Conservation (phyloP, 2,797 vertebrate genomes). For the Schizopygopsis pylzovi region DNA sequence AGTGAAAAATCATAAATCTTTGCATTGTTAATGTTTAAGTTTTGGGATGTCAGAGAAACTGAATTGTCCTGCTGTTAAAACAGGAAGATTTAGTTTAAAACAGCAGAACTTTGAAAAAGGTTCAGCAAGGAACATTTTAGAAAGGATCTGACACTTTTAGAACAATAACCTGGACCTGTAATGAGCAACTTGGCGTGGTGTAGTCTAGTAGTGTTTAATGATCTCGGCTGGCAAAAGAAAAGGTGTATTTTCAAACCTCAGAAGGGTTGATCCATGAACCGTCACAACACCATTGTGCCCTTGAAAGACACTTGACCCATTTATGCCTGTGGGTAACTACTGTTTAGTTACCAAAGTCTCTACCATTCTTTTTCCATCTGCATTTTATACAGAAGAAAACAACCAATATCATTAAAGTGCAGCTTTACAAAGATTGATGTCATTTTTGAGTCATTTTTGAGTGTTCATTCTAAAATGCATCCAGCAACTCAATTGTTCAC, state of each 20-base stretch:
- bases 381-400: not conserved
- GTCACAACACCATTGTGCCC: not conserved
- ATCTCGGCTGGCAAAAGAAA: not conserved
- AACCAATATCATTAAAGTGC: not conserved
- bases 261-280: conserved; percentile 1
- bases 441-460: not conserved
- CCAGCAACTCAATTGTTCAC: not conserved
- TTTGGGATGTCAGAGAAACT: not conserved
- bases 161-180: not conserved
- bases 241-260: conserved; percentile 22
- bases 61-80: not conserved
- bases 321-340: not conserved
- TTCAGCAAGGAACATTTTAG: not conserved
- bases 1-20: not conserved
- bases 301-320: not conserved
- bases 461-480: not conserved
- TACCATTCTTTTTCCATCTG: not conserved
- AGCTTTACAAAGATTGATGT: not conserved
- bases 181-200: conserved; percentile 13
- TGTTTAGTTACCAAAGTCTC: not conserved
- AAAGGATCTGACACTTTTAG: not conserved
- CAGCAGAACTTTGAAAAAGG: not conserved
- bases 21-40: not conserved
- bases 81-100: not conserved
- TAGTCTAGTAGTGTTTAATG: not conserved